Evolutionary conservation across 2,797 vertebrate species (phyloP).

Genomic region (Clarias platycephalus): DNA sequence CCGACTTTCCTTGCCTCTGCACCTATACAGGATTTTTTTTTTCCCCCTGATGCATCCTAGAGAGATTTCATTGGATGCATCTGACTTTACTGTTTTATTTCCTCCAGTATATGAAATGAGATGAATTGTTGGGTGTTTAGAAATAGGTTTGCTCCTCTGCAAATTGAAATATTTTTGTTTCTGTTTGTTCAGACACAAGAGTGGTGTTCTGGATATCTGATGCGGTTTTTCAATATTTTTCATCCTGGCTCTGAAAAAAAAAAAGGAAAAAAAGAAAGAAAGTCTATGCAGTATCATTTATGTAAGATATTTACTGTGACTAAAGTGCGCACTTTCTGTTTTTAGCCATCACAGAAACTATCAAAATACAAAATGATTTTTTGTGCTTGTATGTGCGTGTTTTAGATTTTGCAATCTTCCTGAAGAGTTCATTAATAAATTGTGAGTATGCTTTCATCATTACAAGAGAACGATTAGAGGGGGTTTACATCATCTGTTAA

Average conservation of each 20-base stretch:
- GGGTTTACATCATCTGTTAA: not conserved
- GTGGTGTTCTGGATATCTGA: conserved; percentile 38
- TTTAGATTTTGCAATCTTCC: not conserved
- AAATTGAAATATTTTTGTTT: conserved; percentile 51
- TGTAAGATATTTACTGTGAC: conserved; percentile 29
- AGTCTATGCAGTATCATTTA: not conserved
- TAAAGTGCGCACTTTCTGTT: conserved; percentile 1
- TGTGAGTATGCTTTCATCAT: not conserved
- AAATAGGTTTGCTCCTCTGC: conserved; percentile 4
- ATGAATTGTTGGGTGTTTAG: conserved; percentile 29
- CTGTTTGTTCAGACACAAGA: conserved; percentile 49
- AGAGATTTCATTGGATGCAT: conserved; percentile 52
- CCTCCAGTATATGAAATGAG: conserved; percentile 28
- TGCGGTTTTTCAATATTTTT: conserved; percentile 18
- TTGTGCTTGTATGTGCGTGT: not conserved
- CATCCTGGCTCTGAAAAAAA: not conserved
- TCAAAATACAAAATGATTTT: not conserved
- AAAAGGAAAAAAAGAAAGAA: not conserved
- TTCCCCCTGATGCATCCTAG: conserved; percentile 5
- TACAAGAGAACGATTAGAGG: not conserved
- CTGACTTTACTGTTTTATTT: conserved; percentile 50
- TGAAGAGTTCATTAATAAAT: not conserved
- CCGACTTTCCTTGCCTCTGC: conserved; percentile 51
- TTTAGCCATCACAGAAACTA: not conserved
- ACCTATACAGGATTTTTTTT: conserved; percentile 51